Percentiles rank a stretch among this genome's conserved stretches.
phyloP scores from a whole-genome alignment of 2,113 vertebrate species.

The Nothoprocta pentlandii region DNA sequence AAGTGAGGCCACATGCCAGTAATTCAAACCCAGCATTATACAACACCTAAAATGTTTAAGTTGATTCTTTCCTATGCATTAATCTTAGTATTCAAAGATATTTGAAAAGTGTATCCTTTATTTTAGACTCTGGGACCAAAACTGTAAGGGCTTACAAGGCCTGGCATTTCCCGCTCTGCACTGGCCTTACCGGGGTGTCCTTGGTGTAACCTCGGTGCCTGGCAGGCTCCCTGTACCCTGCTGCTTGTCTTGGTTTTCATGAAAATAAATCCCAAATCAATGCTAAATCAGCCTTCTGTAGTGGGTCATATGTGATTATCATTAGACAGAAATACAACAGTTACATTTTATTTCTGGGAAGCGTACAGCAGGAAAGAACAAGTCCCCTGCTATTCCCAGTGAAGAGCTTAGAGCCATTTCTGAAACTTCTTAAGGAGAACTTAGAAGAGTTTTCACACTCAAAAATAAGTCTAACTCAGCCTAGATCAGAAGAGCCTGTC shows the following conservation, averaged over 20 bases:
- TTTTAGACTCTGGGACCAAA: not conserved
- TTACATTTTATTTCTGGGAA: not conserved
- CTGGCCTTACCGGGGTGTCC: accelerated
- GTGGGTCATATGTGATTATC: not conserved
- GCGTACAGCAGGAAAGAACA: not conserved
- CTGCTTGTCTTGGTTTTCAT: accelerated
- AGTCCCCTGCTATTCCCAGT: not conserved
- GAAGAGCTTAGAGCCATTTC: not conserved
- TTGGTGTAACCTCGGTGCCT: not conserved
- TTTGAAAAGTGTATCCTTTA: not conserved
- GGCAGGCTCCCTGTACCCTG: not conserved
- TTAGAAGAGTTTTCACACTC: not conserved
- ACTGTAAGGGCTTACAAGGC: not conserved
- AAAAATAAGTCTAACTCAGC: not conserved
- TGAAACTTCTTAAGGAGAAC: not conserved
- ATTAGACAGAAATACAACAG: not conserved
- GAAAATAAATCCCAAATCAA: not conserved
- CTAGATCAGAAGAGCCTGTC: not conserved
- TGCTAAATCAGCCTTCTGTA: not conserved
- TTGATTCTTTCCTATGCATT: not conserved
- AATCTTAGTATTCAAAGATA: not conserved
- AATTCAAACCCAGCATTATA: not conserved
- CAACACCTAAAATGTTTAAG: not conserved
- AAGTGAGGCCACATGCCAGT: not conserved
- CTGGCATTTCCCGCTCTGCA: not conserved